Evolutionary conservation across 2,888 invertebrate species (phyloP).

Genomic region (Caenorhabditis auriculariae): DNA sequence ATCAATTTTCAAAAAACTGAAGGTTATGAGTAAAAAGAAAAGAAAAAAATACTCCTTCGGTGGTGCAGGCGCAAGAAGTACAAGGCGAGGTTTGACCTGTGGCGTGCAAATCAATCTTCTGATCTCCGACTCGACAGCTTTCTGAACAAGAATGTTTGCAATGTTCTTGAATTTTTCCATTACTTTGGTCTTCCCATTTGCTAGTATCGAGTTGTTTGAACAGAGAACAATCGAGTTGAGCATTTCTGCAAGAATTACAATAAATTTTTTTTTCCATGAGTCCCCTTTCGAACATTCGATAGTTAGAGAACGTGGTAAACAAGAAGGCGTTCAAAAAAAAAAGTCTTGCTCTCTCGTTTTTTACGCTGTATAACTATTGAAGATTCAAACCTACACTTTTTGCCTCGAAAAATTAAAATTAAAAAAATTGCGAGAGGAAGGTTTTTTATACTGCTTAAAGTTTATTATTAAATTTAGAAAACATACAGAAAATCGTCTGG

Average conservation of each 20-base stretch:
- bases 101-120: constrained; percentile 9
- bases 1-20: no score
- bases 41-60: constrained; percentile 20
- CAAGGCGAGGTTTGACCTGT: constrained; percentile 19
- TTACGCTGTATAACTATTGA: no score
- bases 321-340: no score
- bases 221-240: constrained; percentile 9
- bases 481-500: constrained; percentile 68
- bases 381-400: no score
- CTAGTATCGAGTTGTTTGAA: constrained; percentile 11
- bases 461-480: neutral
- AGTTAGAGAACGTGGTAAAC: no score
- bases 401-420: no score
- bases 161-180: neutral
- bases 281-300: no score
- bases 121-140: neutral
- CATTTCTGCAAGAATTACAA: constrained; percentile 12
- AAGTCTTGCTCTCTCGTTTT: no score
- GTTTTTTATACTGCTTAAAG: no score
- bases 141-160: neutral
- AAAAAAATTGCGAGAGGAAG: no score
- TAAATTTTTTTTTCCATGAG: no score
- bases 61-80: constrained; percentile 28
- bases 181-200: constrained; percentile 28
- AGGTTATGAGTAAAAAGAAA: no score